These are phyloP conservation scores for Oconnorella tubifera DNA, from an alignment of 2,888 invertebrate genomes.

Conservation along the genomic window DNA sequence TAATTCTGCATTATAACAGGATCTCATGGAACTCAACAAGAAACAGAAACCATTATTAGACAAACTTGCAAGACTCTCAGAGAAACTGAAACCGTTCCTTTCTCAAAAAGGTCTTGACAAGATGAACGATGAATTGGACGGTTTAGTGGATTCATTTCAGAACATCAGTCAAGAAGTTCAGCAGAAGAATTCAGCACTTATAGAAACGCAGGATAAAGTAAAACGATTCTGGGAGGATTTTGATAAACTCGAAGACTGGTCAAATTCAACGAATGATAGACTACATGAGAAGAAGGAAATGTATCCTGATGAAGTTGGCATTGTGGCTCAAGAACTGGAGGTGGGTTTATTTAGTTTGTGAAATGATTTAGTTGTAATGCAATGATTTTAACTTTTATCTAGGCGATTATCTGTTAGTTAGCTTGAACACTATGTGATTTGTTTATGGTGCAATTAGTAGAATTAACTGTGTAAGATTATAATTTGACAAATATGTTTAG, in stretches of 20 bases:
- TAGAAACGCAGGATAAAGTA: not conserved
- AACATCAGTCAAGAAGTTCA: not conserved
- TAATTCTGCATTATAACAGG: no score
- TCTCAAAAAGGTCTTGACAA: not conserved
- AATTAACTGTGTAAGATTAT: no score
- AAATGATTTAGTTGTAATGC: no score
- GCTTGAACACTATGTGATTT: no score
- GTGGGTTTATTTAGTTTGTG: slow-evolving; percentile 2
- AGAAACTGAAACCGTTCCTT: not conserved
- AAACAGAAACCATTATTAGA: slow-evolving; percentile 1
- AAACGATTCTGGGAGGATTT: not conserved
- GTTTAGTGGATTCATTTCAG: not conserved
- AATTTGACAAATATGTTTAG: no score
- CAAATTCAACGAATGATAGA: not conserved
- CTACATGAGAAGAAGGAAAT: slow-evolving; percentile 9
- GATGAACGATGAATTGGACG: not conserved
- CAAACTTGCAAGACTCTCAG: not conserved
- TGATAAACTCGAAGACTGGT: slow-evolving; percentile 2
- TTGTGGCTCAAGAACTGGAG: slow-evolving; percentile 6
- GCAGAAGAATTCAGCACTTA: slow-evolving; percentile 1
- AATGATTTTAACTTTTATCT: no score
- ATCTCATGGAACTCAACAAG: not conserved
- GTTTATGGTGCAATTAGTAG: no score
- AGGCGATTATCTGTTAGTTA: no score
- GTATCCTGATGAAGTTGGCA: slow-evolving; percentile 2